Evolutionary conservation across 2,113 vertebrate genomes (phyloP).

Genomic region (Bubalus kerabau): DNA sequence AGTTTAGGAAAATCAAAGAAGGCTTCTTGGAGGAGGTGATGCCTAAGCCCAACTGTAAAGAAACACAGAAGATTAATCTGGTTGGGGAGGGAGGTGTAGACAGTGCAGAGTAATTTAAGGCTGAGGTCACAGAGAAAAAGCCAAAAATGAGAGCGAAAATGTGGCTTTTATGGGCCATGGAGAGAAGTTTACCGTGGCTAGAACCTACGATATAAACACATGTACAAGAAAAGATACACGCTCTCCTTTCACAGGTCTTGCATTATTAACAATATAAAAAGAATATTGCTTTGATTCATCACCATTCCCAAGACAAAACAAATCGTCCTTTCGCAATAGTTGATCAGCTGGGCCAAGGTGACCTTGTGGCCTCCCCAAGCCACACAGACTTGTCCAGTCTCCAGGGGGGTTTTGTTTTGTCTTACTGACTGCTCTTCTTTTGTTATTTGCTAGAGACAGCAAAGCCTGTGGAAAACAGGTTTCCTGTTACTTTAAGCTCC

Average conservation of each 20-base stretch:
- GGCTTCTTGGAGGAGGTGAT: neutral
- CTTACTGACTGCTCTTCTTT: neutral
- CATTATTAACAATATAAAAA: neutral
- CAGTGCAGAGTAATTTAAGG: neutral
- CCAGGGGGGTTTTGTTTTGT: neutral
- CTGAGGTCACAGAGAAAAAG: neutral
- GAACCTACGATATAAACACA: neutral
- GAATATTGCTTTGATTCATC: neutral
- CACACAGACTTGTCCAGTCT: neutral
- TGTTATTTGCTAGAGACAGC: neutral
- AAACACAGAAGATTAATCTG: neutral
- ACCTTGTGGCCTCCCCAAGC: neutral
- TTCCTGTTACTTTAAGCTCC: neutral
- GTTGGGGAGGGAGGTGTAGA: accelerated
- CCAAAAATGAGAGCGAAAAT: neutral
- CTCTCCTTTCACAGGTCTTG: neutral
- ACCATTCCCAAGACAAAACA: neutral
- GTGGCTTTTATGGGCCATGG: neutral
- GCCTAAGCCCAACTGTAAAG: neutral
- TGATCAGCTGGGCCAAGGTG: neutral
- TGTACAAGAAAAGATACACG: neutral
- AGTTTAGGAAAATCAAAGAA: neutral
- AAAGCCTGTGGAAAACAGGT: neutral
- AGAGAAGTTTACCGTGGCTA: neutral
- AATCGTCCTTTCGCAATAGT: neutral